Conservation (phyloP, 2,797 vertebrate species). For the Urosaurus nigricauda region DNA sequence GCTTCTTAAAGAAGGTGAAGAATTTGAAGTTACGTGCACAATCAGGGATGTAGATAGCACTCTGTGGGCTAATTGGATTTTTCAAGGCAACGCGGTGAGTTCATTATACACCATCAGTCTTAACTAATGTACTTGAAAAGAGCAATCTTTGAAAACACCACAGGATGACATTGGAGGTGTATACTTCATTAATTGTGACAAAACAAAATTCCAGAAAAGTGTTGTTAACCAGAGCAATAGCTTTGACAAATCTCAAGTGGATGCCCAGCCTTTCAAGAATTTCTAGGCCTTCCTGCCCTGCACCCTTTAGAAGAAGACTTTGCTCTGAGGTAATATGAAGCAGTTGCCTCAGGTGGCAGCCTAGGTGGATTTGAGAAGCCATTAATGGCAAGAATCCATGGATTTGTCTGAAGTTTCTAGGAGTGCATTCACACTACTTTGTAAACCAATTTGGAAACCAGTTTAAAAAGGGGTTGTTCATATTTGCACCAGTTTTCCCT, state of each 20-base stretch:
- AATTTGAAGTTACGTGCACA: constrained; percentile 86
- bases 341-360: not conserved
- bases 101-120: constrained; percentile 37
- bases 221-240: not conserved
- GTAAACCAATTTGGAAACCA: no score
- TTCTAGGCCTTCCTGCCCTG: not conserved
- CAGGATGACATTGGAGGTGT: not conserved
- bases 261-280: not conserved
- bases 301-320: not conserved
- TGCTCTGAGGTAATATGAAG: not conserved
- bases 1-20: constrained; percentile 87
- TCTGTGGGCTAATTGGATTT: constrained; percentile 85
- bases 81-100: constrained; percentile 86
- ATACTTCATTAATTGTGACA: constrained; percentile 9
- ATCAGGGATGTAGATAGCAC: constrained; percentile 91
- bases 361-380: not conserved
- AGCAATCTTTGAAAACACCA: not conserved
- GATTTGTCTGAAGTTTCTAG: not conserved
- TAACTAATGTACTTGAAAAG: constrained; percentile 10
- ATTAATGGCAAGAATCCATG: not conserved
- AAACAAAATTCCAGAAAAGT: not conserved
- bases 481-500: no score
- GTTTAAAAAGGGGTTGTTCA: no score
- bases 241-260: not conserved
- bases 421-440: no score